Evolutionary conservation across 2,888 invertebrate genomes (phyloP).

Genomic region (Euzetes globulus): DNA sequence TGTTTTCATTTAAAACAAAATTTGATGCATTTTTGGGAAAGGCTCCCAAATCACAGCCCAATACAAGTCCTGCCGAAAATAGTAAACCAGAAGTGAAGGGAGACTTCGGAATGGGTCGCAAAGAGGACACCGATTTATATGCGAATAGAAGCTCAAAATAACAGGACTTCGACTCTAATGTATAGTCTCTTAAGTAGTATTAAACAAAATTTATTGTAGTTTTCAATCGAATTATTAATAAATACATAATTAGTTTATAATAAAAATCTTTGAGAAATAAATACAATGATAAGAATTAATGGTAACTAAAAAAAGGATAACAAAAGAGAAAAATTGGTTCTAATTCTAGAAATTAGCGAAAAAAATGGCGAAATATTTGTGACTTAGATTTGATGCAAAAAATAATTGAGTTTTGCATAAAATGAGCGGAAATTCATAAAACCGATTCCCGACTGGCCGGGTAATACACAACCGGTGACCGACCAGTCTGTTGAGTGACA

Average conservation of each 20-base stretch:
- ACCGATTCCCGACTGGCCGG: neutral
- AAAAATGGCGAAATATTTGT: no score
- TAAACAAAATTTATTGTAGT: neutral
- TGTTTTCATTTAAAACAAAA: neutral
- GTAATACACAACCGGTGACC: neutral
- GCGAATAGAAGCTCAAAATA: slow-evolving; percentile 18
- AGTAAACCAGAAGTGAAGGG: neutral
- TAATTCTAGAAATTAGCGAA: no score
- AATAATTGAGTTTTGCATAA: no score
- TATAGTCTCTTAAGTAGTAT: neutral
- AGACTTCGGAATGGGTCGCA: neutral
- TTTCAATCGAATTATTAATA: neutral
- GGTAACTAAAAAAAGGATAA: no score
- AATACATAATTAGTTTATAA: neutral
- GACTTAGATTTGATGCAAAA: no score
- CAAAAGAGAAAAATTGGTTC: no score
- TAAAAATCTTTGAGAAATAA: no score
- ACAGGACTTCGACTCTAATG: neutral
- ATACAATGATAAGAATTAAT: no score
- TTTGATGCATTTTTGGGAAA: neutral
- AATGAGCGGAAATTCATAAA: no score
- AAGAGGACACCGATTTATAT: slow-evolving; percentile 5
- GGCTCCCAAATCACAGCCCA: neutral
- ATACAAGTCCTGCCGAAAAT: neutral
- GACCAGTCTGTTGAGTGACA: neutral